phyloP scores from a whole-genome alignment of 2,888 invertebrate genomes.

The Auanema freiburgensis region DNA sequence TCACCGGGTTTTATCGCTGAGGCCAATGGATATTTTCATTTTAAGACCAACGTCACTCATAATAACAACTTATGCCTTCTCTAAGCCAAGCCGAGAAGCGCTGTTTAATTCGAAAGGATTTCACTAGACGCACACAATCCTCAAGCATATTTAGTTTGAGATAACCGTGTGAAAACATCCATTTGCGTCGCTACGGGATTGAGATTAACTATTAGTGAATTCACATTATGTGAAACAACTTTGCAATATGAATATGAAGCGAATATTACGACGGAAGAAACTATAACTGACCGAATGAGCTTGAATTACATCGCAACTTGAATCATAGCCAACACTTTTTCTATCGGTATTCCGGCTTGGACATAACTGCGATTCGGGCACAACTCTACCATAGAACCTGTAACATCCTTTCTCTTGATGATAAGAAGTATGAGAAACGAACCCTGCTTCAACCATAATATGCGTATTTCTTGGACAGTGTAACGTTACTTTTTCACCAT shows the following conservation, averaged over 20 bases:
- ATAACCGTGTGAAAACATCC: neutral
- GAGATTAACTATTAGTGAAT: neutral
- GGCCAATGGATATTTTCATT: no score
- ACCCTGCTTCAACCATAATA: constrained; percentile 69
- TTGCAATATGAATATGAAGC: neutral
- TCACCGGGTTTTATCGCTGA: no score
- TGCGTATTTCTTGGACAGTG: constrained; percentile 88
- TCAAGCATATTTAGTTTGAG: neutral
- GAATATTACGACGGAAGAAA: no score
- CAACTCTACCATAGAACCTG: constrained; percentile 62
- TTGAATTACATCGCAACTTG: constrained; percentile 60
- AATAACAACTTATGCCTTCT: no score
- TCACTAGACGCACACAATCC: no score
- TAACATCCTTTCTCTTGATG: constrained; percentile 4
- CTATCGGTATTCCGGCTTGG: constrained; percentile 30
- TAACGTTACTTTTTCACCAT: constrained; percentile 83
- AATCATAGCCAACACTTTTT: constrained; percentile 11
- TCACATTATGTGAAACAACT: neutral
- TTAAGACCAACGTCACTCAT: no score
- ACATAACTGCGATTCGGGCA: constrained; percentile 59
- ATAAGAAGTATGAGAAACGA: neutral
- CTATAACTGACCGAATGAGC: constrained; percentile 51
- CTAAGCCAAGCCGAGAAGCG: no score
- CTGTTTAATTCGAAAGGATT: no score
- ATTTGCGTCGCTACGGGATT: neutral